These are phyloP conservation scores for Catharus minimus DNA, from an alignment of 2,113 vertebrate genomes.

Conservation along the genomic window DNA sequence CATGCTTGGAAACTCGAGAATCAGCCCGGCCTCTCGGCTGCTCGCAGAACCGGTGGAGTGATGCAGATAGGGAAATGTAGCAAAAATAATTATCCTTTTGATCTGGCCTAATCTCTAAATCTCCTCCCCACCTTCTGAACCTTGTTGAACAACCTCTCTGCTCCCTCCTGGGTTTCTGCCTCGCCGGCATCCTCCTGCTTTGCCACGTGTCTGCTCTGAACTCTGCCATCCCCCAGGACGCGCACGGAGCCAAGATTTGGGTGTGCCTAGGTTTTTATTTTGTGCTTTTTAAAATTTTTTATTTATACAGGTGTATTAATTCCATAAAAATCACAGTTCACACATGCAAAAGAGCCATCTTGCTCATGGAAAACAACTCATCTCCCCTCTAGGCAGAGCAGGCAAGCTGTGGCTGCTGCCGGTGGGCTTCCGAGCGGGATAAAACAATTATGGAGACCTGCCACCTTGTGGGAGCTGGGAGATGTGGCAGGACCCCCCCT, in stretches of 20 bases:
- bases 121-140: conserved; percentile 43
- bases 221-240: background rate
- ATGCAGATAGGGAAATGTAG: conserved; percentile 31
- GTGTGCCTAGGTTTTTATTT: fast-evolving
- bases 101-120: conserved; percentile 42
- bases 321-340: background rate
- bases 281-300: background rate
- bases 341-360: fast-evolving
- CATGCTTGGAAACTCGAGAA: background rate
- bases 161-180: background rate
- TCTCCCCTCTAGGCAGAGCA: background rate
- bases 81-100: conserved; percentile 56
- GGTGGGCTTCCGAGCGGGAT: background rate
- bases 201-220: background rate
- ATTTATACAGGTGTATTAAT: fast-evolving
- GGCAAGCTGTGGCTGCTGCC: background rate
- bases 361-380: fast-evolving
- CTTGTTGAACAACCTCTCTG: conserved; percentile 4
- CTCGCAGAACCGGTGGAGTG: conserved; percentile 17
- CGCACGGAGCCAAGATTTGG: background rate
- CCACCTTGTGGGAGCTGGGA: conserved; percentile 37
- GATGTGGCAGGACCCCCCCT: background rate
- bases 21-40: background rate
- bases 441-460: conserved; percentile 46
- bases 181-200: background rate